These are phyloP conservation scores for Arnoldichthys spilopterus DNA, from an alignment of 2,797 vertebrate species.

Conservation along the genomic window DNA sequence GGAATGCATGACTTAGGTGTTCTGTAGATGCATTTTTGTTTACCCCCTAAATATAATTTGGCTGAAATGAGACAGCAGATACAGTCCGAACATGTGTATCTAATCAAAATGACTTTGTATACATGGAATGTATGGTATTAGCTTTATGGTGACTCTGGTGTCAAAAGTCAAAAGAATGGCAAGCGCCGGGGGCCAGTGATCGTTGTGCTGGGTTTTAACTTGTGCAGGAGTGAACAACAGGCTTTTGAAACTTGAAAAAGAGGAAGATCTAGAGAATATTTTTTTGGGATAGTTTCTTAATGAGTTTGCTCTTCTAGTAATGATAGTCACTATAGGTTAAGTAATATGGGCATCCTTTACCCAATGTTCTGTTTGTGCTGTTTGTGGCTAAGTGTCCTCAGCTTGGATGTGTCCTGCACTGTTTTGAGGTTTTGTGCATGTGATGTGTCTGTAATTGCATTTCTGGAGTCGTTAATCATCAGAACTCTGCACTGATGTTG, in stretches of 20 bases:
- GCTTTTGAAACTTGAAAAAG: background rate
- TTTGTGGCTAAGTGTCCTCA: background rate
- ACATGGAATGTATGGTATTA: slow-evolving; percentile 55
- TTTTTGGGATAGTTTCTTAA: background rate
- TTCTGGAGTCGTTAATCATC: slow-evolving; percentile 11
- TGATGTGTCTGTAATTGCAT: background rate
- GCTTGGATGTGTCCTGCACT: background rate
- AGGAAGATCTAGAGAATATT: background rate
- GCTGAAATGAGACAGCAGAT: slow-evolving; percentile 52
- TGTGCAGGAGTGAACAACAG: background rate
- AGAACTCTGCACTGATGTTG: background rate
- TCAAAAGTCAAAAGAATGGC: slow-evolving; percentile 55
- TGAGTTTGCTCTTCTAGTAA: background rate
- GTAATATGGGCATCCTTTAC: background rate
- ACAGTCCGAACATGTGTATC: slow-evolving; percentile 56
- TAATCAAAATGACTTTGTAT: slow-evolving; percentile 51
- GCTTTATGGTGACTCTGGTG: slow-evolving; percentile 56
- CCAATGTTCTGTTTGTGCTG: background rate
- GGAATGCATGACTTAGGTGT: slow-evolving; percentile 54
- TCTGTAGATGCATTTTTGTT: slow-evolving; percentile 54
- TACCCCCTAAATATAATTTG: slow-evolving; percentile 53
- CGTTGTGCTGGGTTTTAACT: slow-evolving; percentile 27
- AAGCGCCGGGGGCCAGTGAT: slow-evolving; percentile 19
- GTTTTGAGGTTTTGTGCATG: background rate
- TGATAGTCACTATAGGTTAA: background rate